phyloP scores from a whole-genome alignment of 2,888 invertebrate species.

The Anthrax anthrax region DNA sequence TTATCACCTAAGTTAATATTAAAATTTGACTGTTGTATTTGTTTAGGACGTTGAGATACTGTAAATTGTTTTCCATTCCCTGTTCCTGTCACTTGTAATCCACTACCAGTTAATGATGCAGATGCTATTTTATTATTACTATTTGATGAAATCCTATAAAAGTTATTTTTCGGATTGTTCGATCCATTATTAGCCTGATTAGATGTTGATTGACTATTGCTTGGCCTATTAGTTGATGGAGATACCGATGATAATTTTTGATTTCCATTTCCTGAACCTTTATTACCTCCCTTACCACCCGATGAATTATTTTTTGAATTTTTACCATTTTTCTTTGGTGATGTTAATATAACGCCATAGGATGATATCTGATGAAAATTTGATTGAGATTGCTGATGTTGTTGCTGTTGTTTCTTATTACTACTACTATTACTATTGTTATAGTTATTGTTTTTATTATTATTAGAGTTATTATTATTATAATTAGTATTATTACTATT shows the following conservation, averaged over 20 bases:
- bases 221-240: conserved; percentile 6
- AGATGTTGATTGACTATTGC: conserved; percentile 2
- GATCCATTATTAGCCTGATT: conserved; percentile 1
- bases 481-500: conserved; percentile 15
- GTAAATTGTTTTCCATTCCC: conserved; percentile 13
- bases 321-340: conserved; percentile 16
- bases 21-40: conserved; percentile 6
- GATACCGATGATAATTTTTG: conserved; percentile 9
- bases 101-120: background rate
- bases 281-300: conserved; percentile 17
- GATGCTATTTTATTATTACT: background rate
- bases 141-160: conserved; percentile 25
- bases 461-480: conserved; percentile 9
- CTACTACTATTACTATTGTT: conserved; percentile 14
- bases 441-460: conserved; percentile 14
- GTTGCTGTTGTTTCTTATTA: conserved; percentile 15
- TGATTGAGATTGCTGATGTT: conserved; percentile 18
- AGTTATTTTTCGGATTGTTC: conserved; percentile 23
- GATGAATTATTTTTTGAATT: conserved; percentile 13
- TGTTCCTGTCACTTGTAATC: conserved; percentile 9
- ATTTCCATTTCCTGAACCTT: conserved; percentile 16
- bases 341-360: conserved; percentile 23
- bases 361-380: conserved; percentile 28
- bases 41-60: conserved; percentile 5
- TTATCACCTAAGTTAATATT: conserved; percentile 6